Evolutionary conservation across 2,888 invertebrate genomes (phyloP), one percentile per base, ranked within the genome.

Genomic region (Leptura quadrifasciata): DNA sequence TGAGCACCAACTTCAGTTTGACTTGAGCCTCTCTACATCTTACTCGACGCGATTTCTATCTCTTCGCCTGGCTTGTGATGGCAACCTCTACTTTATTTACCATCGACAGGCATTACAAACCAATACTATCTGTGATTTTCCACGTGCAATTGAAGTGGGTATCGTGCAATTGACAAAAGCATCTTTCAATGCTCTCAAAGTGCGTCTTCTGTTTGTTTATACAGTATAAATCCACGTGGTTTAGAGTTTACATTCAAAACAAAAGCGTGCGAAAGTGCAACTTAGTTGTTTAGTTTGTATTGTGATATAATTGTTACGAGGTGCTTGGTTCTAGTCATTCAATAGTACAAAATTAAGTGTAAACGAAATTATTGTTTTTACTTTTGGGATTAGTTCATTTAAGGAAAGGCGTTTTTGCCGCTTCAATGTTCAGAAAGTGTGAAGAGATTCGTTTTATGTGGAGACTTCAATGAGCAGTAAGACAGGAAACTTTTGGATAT

Each of bases 1-100:
- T 35, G 76, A 75, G 78, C 82, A 82, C 84, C 83, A 82, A 83
- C 84, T 86, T 87, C 86, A 86, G 86, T 86, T 85, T 84, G 81
- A 83, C 85, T 85, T 82, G 83, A 82, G 83, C 60, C 84, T 85
- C 84, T 82, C 84, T 81, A 84, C 85, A 84, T 85, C 85, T 83
- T 67, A 54, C 55, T 69, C 58, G 69, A 57, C 69, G 84, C 86
- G 85, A 85, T 84, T 81, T 80, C 85, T 81, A 83, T 85, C 84
- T 83, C 74, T 77, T 81, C 76, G 74, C 79, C 75, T 76, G 72
- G 69, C 72, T 60, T 78, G 74, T 76, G 72, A 75, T 76, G 76
- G 67, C 71, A 71, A 71, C 71, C 71, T 67, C 27, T 67, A 24
- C 24, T 39, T 24, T 65, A 18, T 15, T 52, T 47, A 18, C 39